Conservation (phyloP, 2,888 invertebrate species). For the Nephrotoma flavescens region DNA sequence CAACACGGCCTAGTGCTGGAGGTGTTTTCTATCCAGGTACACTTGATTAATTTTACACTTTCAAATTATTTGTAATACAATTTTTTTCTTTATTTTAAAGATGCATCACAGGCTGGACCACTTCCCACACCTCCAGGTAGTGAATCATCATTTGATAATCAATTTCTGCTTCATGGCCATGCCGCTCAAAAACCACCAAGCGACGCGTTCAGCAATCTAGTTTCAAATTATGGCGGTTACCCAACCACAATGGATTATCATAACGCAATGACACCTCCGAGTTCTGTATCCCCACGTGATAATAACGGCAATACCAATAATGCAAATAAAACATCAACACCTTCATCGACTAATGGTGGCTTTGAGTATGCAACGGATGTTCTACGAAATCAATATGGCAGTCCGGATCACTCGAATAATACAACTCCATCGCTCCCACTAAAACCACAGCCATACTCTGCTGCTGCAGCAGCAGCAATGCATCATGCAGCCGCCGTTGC, state of each 20-base stretch:
- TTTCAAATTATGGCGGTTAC: conserved; percentile 41
- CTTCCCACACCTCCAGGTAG: conserved; percentile 84
- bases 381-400: conserved; percentile 35
- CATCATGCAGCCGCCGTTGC: conserved; percentile 37
- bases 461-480: conserved; percentile 47
- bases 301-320: conserved; percentile 43
- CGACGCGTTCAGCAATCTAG: conserved; percentile 43
- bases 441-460: conserved; percentile 81
- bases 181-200: conserved; percentile 37
- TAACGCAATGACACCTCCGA: conserved; percentile 91
- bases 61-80: neutral
- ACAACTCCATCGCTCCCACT: conserved; percentile 57
- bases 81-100: conserved; percentile 19
- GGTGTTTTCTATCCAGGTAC: conserved; percentile 21
- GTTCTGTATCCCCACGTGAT: conserved; percentile 90
- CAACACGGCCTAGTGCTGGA: conserved; percentile 42
- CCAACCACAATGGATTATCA: conserved; percentile 67
- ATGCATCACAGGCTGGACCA: conserved; percentile 55
- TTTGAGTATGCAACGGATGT: conserved; percentile 52
- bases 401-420: conserved; percentile 38
- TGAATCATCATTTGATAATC: conserved; percentile 55
- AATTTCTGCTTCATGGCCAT: conserved; percentile 37
- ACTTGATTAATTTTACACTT: neutral
- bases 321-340: conserved; percentile 22
- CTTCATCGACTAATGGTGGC: conserved; percentile 25